Percentiles rank a stretch among this genome's conserved stretches.
Conservation (phyloP, 2,797 vertebrate genomes). For the Melanotaenia nigrans region DNA sequence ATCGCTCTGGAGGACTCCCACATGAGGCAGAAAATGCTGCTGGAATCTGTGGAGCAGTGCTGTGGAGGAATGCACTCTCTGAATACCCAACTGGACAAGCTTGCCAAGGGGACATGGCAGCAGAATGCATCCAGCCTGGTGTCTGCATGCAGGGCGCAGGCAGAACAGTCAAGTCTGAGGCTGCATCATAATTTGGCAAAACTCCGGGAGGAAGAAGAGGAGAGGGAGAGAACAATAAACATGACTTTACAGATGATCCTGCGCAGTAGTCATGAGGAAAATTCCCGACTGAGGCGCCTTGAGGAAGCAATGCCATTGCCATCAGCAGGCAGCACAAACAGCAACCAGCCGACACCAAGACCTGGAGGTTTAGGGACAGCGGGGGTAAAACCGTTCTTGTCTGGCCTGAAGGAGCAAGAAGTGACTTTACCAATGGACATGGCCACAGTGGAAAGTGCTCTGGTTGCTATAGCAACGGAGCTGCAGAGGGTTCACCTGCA, state of each 20-base stretch:
- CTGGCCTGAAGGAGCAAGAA: constrained; percentile 51
- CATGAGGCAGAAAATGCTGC: constrained; percentile 79
- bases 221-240: constrained; percentile 64
- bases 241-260: constrained; percentile 60
- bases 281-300: constrained; percentile 28
- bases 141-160: constrained; percentile 47
- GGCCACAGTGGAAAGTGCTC: constrained; percentile 46
- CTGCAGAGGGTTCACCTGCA: constrained; percentile 68
- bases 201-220: constrained; percentile 47
- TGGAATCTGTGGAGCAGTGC: constrained; percentile 64
- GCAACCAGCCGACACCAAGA: constrained; percentile 34
- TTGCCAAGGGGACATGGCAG: constrained; percentile 49
- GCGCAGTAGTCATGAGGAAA: constrained; percentile 30
- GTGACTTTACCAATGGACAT: constrained; percentile 32
- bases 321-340: constrained; percentile 2
- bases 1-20: constrained; percentile 76
- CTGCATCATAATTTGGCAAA: constrained; percentile 53
- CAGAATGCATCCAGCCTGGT: constrained; percentile 49
- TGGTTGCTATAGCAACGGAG: constrained; percentile 70
- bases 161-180: constrained; percentile 40
- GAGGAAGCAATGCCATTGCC: constrained; percentile 34
- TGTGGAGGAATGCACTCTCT: constrained; percentile 45
- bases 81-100: constrained; percentile 55
- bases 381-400: constrained; percentile 17
- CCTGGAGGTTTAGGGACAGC: constrained; percentile 28